These are phyloP conservation scores for Cydia splendana DNA, from an alignment of 1,140 invertebrate genomes.

Conservation along the genomic window DNA sequence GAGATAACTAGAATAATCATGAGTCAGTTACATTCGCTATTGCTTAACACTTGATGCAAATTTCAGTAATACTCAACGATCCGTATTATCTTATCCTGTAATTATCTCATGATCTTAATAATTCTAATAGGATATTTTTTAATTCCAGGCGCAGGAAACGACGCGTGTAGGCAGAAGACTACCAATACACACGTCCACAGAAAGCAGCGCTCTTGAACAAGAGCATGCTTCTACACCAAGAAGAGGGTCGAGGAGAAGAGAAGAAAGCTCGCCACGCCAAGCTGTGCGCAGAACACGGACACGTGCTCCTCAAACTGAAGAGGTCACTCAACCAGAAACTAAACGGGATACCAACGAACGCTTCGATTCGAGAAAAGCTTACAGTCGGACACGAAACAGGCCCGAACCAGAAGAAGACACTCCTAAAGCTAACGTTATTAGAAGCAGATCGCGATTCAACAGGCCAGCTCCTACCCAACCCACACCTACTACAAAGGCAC, in stretches of 20 bases:
- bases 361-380: constrained; percentile 66
- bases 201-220: constrained; percentile 45
- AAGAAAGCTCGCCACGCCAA: constrained; percentile 50
- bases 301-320: constrained; percentile 43
- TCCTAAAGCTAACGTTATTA: constrained; percentile 47
- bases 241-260: constrained; percentile 56
- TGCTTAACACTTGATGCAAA: no score
- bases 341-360: constrained; percentile 53
- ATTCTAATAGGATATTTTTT: constrained; percentile 33
- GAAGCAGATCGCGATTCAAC: constrained; percentile 50
- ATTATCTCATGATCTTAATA: no score
- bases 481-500: constrained; percentile 38
- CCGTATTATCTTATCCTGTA: no score
- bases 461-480: constrained; percentile 42
- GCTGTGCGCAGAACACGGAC: constrained; percentile 53
- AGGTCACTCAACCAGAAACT: constrained; percentile 41
- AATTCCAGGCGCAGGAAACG: constrained; percentile 63
- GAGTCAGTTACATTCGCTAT: no score
- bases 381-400: constrained; percentile 57
- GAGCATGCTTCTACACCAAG: constrained; percentile 55
- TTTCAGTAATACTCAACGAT: no score
- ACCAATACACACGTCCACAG: constrained; percentile 44
- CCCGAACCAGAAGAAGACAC: constrained; percentile 48
- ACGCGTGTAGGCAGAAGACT: constrained; percentile 58
- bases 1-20: no score